Conservation (phyloP, 2,113 vertebrate species). For the Phodopus roborovskii region DNA sequence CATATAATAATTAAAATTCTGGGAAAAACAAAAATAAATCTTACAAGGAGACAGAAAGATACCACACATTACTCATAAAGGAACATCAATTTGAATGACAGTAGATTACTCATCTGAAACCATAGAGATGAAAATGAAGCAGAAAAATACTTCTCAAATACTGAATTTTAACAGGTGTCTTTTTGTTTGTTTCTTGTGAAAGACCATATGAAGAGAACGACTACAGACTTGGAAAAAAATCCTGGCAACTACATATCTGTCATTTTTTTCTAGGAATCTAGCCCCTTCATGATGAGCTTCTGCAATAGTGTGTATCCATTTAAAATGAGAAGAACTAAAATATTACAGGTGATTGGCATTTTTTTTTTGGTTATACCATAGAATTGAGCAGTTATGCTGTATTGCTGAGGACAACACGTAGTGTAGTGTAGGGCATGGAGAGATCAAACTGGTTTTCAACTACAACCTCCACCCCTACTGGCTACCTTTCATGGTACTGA, state of each 20-base stretch:
- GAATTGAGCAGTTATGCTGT: neutral
- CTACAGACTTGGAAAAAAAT: neutral
- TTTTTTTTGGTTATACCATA: neutral
- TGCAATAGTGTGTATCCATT: neutral
- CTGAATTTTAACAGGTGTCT: neutral
- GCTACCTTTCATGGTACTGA: neutral
- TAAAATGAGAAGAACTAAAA: neutral
- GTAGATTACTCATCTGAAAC: slow-evolving; percentile 37
- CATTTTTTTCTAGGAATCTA: neutral
- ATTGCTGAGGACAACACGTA: neutral
- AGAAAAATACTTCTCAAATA: slow-evolving; percentile 23
- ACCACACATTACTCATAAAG: neutral
- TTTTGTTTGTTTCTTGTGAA: neutral
- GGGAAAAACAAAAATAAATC: slow-evolving; percentile 14
- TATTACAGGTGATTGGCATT: neutral
- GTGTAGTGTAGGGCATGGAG: neutral
- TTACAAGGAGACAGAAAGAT: slow-evolving; percentile 8
- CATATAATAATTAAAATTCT: neutral
- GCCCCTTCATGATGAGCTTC: neutral
- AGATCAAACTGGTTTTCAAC: neutral
- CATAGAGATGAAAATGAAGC: neutral
- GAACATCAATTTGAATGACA: slow-evolving; percentile 4
- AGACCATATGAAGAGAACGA: slow-evolving; percentile 14
- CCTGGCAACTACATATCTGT: neutral
- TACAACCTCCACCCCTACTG: neutral